These are phyloP conservation scores for Arothron firmamentum DNA, from an alignment of 2,113 vertebrate species.

Conservation along the genomic window DNA sequence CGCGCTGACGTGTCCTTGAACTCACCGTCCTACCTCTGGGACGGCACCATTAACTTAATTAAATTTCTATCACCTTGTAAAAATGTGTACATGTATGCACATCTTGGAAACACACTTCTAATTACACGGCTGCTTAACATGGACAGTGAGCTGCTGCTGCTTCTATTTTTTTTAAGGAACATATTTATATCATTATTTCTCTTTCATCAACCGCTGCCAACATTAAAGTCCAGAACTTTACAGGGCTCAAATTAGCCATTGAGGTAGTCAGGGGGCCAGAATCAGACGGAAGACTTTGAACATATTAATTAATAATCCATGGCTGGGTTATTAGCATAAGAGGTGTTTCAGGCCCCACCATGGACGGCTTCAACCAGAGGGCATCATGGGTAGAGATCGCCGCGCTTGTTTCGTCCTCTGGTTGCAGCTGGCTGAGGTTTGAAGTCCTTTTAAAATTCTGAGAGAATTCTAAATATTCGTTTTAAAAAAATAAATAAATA, in stretches of 20 bases:
- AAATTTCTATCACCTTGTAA: constrained; percentile 28
- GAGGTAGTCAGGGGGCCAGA: constrained; percentile 46
- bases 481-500: neutral
- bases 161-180: neutral
- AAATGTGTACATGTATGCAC: constrained; percentile 31
- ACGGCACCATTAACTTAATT: constrained; percentile 47
- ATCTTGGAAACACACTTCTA: constrained; percentile 34
- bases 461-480: too few species aligned
- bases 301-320: constrained; percentile 69
- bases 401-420: too few species aligned
- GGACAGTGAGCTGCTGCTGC: constrained; percentile 10
- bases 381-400: constrained; percentile 45
- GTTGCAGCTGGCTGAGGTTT: too few species aligned
- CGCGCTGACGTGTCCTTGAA: constrained; percentile 40
- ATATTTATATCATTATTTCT: constrained; percentile 33
- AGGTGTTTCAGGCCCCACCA: constrained; percentile 39
- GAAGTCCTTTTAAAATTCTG: too few species aligned
- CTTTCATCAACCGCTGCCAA: constrained; percentile 36
- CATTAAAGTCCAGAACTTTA: constrained; percentile 53
- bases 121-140: constrained; percentile 40
- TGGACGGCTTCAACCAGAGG: constrained; percentile 54
- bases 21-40: constrained; percentile 20
- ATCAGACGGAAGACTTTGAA: constrained; percentile 52
- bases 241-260: constrained; percentile 49
- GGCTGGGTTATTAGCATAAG: constrained; percentile 57